These are phyloP conservation scores for Sus cebifrons DNA, from an alignment of 2,797 vertebrate genomes.

Conservation along the genomic window DNA sequence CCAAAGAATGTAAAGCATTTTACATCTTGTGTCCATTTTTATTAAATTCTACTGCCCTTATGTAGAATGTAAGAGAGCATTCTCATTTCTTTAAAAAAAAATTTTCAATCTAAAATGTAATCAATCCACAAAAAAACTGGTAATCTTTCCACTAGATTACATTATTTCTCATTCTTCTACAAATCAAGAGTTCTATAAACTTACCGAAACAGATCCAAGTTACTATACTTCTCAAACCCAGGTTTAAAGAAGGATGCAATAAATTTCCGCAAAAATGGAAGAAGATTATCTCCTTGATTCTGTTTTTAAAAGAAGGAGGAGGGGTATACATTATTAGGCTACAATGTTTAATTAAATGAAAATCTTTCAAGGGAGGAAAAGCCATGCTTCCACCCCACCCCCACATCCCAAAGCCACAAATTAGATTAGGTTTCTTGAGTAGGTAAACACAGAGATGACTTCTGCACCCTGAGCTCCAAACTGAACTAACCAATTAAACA, in stretches of 20 bases:
- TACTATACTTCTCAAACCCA: slow-evolving; percentile 89
- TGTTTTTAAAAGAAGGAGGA: slow-evolving; percentile 87
- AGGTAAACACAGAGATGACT: neutral
- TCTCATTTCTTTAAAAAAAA: neutral
- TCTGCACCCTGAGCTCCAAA: slow-evolving; percentile 50
- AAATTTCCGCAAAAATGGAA: slow-evolving; percentile 94
- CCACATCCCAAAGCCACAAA: neutral
- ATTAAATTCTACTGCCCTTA: slow-evolving; percentile 40
- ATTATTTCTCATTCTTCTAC: slow-evolving; percentile 44
- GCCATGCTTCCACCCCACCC: too few relatives aligned
- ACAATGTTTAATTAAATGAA: slow-evolving; percentile 67
- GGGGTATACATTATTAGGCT: slow-evolving; percentile 62
- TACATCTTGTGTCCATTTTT: slow-evolving; percentile 54
- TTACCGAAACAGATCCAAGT: slow-evolving; percentile 95
- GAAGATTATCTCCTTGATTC: slow-evolving; percentile 92
- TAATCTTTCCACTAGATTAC: slow-evolving; percentile 51
- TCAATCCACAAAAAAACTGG: neutral
- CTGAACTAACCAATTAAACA: slow-evolving; percentile 61
- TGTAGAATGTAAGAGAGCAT: neutral
- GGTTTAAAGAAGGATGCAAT: slow-evolving; percentile 94
- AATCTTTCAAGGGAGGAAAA: slow-evolving; percentile 50
- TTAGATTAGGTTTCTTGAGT: slow-evolving; percentile 36
- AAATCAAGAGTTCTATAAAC: slow-evolving; percentile 65
- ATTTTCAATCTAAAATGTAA: slow-evolving; percentile 34
- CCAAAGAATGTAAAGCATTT: slow-evolving; percentile 56